A percentile compares a stretch with the other conserved stretches of the same genome.
These are phyloP conservation scores for Gadus macrocephalus DNA, from an alignment of 2,113 vertebrate genomes.

Conservation along the genomic window DNA sequence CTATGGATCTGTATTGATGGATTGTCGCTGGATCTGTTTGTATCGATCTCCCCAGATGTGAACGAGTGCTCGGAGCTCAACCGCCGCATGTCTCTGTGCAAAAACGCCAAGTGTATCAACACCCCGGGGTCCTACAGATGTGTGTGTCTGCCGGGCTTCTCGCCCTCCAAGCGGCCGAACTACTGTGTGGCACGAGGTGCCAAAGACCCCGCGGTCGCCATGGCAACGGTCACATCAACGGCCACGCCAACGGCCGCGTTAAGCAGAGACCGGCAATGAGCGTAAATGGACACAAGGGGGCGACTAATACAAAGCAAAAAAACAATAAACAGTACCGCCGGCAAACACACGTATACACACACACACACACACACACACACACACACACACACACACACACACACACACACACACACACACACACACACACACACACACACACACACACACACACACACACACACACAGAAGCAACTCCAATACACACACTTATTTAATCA, in stretches of 20 bases:
- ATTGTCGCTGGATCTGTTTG: neutral
- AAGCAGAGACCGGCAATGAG: conserved; percentile 77
- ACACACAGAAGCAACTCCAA: too few relatives aligned
- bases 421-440: too few relatives aligned
- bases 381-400: too few relatives aligned
- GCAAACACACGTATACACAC: conserved; percentile 11
- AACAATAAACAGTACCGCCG: conserved; percentile 1
- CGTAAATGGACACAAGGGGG: conserved; percentile 36
- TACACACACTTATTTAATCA: conserved; percentile 54
- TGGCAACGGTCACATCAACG: conserved; percentile 21
- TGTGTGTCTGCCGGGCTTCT: conserved; percentile 87
- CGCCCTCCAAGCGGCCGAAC: conserved; percentile 84
- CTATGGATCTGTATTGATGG: too few relatives aligned
- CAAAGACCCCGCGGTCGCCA: conserved; percentile 19
- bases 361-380: conserved; percentile 23
- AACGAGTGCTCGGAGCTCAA: conserved; percentile 95
- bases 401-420: too few relatives aligned
- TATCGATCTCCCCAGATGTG: conserved; percentile 77
- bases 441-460: too few relatives aligned
- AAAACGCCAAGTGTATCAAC: conserved; percentile 95
- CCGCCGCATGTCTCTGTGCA: conserved; percentile 92
- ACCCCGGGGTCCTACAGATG: conserved; percentile 92
- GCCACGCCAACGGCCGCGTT: conserved; percentile 55
- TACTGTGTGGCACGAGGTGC: conserved; percentile 82
- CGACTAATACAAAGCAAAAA: conserved; percentile 46